phyloP scores from a whole-genome alignment of 2,113 vertebrate species.

The Anoplopoma fimbria region DNA sequence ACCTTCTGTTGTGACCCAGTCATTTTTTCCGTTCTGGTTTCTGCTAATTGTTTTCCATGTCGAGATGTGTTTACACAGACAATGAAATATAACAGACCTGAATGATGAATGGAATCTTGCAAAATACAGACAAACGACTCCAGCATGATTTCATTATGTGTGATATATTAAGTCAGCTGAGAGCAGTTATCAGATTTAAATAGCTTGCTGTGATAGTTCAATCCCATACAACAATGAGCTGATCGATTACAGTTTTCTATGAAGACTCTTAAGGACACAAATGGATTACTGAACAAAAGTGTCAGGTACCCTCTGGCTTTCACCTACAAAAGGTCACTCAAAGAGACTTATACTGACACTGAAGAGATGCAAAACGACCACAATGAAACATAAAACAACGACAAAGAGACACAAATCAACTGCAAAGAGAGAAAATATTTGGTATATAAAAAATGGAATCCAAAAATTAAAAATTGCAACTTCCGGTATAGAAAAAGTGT shows the following conservation, averaged over 20 bases:
- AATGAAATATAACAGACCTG: slow-evolving; percentile 63
- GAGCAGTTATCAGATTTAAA: slow-evolving; percentile 38
- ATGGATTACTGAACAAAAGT: not conserved
- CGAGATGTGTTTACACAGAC: slow-evolving; percentile 67
- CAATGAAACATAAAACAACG: not conserved
- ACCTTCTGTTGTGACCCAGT: slow-evolving; percentile 58
- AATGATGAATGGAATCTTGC: slow-evolving; percentile 58
- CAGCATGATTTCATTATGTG: slow-evolving; percentile 61
- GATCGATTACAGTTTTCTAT: slow-evolving; percentile 7
- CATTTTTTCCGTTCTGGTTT: slow-evolving; percentile 70
- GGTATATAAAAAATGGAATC: too few species aligned
- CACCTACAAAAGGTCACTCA: not conserved
- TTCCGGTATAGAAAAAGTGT: not conserved
- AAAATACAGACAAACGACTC: slow-evolving; percentile 52
- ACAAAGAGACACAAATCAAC: not conserved
- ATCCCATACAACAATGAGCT: slow-evolving; percentile 13
- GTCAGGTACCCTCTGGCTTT: not conserved
- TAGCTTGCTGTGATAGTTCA: slow-evolving; percentile 17
- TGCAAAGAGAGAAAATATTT: not conserved
- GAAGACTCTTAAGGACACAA: not conserved
- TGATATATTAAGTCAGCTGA: slow-evolving; percentile 60
- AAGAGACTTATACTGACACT: not conserved
- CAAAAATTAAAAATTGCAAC: not conserved
- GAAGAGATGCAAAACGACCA: not conserved
- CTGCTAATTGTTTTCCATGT: slow-evolving; percentile 66